Conservation (phyloP, 2,113 vertebrate genomes). For the human (Homo sapiens) region DNA sequence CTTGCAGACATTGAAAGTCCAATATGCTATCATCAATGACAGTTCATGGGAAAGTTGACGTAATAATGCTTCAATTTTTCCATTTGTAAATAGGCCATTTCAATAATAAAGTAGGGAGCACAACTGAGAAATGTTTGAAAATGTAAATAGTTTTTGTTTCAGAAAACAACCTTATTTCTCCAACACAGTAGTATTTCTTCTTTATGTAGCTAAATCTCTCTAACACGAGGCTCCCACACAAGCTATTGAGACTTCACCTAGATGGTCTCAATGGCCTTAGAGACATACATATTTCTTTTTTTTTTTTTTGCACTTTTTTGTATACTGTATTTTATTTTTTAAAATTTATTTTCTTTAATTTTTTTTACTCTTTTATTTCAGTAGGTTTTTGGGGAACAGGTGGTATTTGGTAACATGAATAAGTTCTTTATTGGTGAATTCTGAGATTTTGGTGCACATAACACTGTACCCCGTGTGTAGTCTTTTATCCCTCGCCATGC, state of each 20-base stretch:
- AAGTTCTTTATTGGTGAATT: no score
- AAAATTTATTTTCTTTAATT: no score
- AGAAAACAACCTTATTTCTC: not conserved
- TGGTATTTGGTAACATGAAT: no score
- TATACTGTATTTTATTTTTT: no score
- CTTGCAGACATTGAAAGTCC: not conserved
- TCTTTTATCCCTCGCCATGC: no score
- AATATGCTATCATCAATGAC: not conserved
- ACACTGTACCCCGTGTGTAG: no score
- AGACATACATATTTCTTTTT: not conserved
- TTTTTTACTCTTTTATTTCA: no score
- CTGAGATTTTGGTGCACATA: no score
- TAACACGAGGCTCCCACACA: not conserved
- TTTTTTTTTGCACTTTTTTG: not conserved
- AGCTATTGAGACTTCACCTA: not conserved
- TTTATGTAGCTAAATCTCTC: slow-evolving; percentile 1
- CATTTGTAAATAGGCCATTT: slow-evolving; percentile 36
- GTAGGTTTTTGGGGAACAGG: no score
- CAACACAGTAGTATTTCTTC: not conserved
- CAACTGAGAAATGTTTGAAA: slow-evolving; percentile 31
- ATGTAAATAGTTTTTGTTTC: slow-evolving; percentile 22
- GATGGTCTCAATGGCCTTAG: not conserved
- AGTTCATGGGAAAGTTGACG: slow-evolving; percentile 32
- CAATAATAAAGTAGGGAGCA: not conserved
- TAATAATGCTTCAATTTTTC: not conserved